Evolutionary conservation across 2,888 invertebrate genomes (phyloP), one percentile per base, ranked within the genome.

Genomic region (Pterostichus niger): DNA sequence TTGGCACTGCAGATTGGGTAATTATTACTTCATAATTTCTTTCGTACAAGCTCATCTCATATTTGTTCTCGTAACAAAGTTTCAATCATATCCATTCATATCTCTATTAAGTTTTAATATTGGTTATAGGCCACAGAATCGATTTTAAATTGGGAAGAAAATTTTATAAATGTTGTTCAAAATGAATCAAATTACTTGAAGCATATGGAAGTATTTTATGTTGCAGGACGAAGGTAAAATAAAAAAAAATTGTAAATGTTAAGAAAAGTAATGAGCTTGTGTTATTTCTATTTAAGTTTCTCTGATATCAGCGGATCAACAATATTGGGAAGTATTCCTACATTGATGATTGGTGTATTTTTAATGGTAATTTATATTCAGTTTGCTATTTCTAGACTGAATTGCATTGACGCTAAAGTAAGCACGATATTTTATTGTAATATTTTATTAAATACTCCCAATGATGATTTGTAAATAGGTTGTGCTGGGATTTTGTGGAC

Each of bases 1-100:
- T 94, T 13, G 95, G 95, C 75, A 95, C 95, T 49, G 94, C 94
- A 87, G 94, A 95, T 87, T 94, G 94, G 94, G 95, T 94, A 87
- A 91, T 88, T 84, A 31, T 59, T 35, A 13, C 10, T 33, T 56
- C 46, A 15, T 13, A 6, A n/a, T n/a, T n/a, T n/a, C n/a, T n/a
- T n/a, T n/a, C n/a, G n/a, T n/a, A n/a, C n/a, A n/a, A n/a, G n/a
- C n/a, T n/a, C n/a, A n/a, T n/a, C n/a, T n/a, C n/a, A n/a, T n/a
- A n/a, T n/a, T n/a, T n/a, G n/a, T n/a, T n/a, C n/a, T n/a, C n/a
- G n/a, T n/a, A n/a, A n/a, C n/a, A n/a, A n/a, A n/a, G n/a, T n/a
- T n/a, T n/a, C n/a, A n/a, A n/a, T n/a, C n/a, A n/a, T n/a, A n/a
- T n/a, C n/a, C n/a, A n/a, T n/a, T n/a, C 24, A 24, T 24, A 24